Percentiles rank a stretch among this genome's conserved stretches.
Conservation (phyloP, 2,888 invertebrate species). For the Andrena haemorrhoa region DNA sequence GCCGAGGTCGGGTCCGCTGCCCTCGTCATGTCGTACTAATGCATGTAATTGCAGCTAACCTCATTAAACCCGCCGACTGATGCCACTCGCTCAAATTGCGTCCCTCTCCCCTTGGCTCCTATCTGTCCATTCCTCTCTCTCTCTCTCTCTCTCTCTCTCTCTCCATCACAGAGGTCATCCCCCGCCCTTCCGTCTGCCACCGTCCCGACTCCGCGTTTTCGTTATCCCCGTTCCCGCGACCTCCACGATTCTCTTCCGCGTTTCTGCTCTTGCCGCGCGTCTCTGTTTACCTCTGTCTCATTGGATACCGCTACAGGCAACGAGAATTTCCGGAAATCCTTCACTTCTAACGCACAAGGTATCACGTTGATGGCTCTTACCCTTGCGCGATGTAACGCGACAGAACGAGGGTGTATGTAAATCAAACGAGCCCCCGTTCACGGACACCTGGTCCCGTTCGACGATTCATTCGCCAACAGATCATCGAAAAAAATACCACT, state of each 20-base stretch:
- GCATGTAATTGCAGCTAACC: constrained; percentile 84
- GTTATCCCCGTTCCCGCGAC: constrained; percentile 31
- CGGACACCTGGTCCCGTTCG: constrained; percentile 9
- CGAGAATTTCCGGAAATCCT: background rate
- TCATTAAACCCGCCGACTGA: constrained; percentile 83
- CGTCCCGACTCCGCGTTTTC: constrained; percentile 40
- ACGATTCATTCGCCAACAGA: background rate
- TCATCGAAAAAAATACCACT: constrained; percentile 7
- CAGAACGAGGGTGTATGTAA: background rate
- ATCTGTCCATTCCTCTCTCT: constrained; percentile 7
- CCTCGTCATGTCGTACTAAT: constrained; percentile 81
- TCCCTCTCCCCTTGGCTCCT: constrained; percentile 45
- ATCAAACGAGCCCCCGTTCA: background rate
- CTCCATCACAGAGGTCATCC: constrained; percentile 8
- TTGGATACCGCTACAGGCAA: background rate
- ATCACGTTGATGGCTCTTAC: no score
- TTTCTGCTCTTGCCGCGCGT: constrained; percentile 41
- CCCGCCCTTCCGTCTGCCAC: background rate
- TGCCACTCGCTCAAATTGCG: constrained; percentile 81
- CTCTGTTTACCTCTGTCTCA: constrained; percentile 19
- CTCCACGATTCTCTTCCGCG: constrained; percentile 56
- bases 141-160: constrained; percentile 4
- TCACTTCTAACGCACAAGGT: no score
- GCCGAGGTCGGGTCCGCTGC: constrained; percentile 74
- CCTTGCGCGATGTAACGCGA: background rate